These are phyloP conservation scores for Platycheirus rosarum DNA, from an alignment of 2,888 invertebrate species.

Conservation along the genomic window DNA sequence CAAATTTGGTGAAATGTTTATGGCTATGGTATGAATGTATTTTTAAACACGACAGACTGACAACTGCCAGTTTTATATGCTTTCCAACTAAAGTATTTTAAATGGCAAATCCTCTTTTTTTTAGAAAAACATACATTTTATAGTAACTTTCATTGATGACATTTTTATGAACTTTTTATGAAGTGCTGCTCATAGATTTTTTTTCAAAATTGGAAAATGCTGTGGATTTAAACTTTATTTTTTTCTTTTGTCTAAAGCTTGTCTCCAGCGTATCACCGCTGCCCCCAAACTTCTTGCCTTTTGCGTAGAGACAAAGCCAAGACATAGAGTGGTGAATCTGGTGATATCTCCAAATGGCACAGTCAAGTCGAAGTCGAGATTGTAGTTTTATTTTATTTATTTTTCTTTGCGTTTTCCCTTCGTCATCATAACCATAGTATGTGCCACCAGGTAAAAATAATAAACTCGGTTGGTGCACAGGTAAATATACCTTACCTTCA, in stretches of 20 bases:
- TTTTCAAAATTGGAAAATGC: constrained; percentile 25
- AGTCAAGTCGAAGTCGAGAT: constrained; percentile 30
- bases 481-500: constrained; percentile 33
- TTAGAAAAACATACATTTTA: constrained; percentile 5
- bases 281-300: constrained; percentile 18
- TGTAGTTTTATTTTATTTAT: constrained; percentile 20
- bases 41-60: neutral
- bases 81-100: neutral
- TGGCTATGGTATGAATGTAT: constrained; percentile 3
- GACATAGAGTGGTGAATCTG: constrained; percentile 22
- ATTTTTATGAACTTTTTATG: constrained; percentile 1
- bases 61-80: constrained; percentile 4
- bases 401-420: constrained; percentile 34
- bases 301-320: neutral
- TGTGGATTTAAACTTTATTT: constrained; percentile 2
- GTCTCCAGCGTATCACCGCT: neutral
- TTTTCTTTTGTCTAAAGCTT: constrained; percentile 2
- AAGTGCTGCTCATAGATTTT: constrained; percentile 35
- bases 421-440: neutral
- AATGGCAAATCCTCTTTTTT: constrained; percentile 16
- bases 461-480: constrained; percentile 22
- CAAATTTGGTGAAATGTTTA: constrained; percentile 51
- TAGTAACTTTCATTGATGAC: constrained; percentile 27
- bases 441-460: neutral
- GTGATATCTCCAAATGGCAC: constrained; percentile 67